phyloP scores from a whole-genome alignment of 2,888 invertebrate genomes.

The Macropis europaea region DNA sequence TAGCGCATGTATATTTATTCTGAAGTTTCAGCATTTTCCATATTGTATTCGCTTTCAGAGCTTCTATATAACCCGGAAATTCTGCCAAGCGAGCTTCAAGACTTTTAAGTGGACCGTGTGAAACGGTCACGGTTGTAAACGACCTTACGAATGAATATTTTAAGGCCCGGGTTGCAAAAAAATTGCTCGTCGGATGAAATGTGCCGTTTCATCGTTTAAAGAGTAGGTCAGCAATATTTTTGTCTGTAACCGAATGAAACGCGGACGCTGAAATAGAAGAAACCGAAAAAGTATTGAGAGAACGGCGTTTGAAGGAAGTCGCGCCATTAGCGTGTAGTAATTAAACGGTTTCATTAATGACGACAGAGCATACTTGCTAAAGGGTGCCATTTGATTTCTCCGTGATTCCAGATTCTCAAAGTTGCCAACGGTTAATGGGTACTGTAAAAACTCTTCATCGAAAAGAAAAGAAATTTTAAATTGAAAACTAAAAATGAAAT shows the following conservation, averaged over 20 bases:
- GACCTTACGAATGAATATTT: conserved; percentile 32
- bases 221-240: conserved; percentile 1
- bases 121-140: conserved; percentile 12
- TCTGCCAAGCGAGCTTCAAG: conserved; percentile 18
- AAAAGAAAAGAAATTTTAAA: too few relatives aligned
- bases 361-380: too few relatives aligned
- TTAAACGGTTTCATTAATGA: too few relatives aligned
- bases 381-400: too few relatives aligned
- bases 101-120: conserved; percentile 19
- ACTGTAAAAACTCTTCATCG: too few relatives aligned
- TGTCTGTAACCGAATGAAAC: background rate
- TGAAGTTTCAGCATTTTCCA: background rate
- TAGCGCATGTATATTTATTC: background rate
- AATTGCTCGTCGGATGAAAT: conserved; percentile 2
- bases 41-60: conserved; percentile 2
- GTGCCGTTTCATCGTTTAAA: conserved; percentile 3
- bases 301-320: background rate
- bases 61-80: conserved; percentile 6
- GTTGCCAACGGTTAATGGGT: too few relatives aligned
- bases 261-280: background rate
- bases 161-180: background rate
- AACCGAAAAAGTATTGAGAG: background rate
- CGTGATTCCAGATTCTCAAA: too few relatives aligned
- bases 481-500: too few relatives aligned
- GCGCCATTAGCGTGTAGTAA: too few relatives aligned